Evolutionary conservation across 2,888 invertebrate genomes (phyloP), one percentile per base, ranked within the genome.

Genomic region (Dilophus febrilis): DNA sequence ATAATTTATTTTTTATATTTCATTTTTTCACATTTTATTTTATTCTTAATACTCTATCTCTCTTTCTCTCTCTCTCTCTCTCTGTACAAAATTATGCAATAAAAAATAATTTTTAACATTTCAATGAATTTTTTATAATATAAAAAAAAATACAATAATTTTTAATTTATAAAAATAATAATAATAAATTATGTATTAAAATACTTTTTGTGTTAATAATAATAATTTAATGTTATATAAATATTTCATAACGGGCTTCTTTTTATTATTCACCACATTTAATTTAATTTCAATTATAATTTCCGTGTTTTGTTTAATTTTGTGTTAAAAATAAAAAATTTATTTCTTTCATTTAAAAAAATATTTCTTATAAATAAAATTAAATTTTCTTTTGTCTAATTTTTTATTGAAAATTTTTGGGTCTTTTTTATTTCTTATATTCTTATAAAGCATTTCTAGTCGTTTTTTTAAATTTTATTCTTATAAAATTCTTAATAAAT

Each of bases 71-170:
- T n/a, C n/a, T n/a, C n/a, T n/a, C n/a, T n/a, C n/a, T n/a, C n/a
- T n/a, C n/a, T n/a, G n/a, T n/a, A n/a, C n/a, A n/a, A n/a, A n/a
- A n/a, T n/a, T n/a, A n/a, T n/a, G n/a, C n/a, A n/a, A n/a, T n/a
- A n/a, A n/a, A n/a, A n/a, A n/a, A n/a, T n/a, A 33, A 12, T 17
- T 33, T 33, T 17, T 11, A 11, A 18, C 19, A 33, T 19, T 18
- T 33, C 33, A 33, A 19, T 33, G 18, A 33, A 19, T 33, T 19
- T 33, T 11, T 32, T 33, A 18, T 33, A 33, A 17, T 33, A 33
- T 18, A 33, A 33, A 33, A 33, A 17, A 33, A 18, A 33, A 3
- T 18, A 10, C 33, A 33, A 18, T 33, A 18, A 17, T 18, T 33
- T 17, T 33, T 33, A 16, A 32, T 3, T 14, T 32, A 4, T 8